phyloP scores from a whole-genome alignment of 2,888 invertebrate genomes.

The Lordiphosa fenestrarum region DNA sequence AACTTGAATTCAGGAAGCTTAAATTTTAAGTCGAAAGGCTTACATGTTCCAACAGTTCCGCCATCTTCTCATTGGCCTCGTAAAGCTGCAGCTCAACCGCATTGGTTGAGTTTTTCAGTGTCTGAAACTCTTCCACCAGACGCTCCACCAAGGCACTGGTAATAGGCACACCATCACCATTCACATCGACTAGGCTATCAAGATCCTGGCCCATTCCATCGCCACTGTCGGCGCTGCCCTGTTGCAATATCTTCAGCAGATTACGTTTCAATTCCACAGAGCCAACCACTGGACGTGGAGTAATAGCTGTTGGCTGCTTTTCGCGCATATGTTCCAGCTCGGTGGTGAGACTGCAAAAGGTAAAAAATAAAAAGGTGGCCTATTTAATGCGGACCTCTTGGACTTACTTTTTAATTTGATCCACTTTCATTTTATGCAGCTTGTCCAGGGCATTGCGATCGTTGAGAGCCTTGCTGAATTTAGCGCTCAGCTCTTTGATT shows the following conservation, averaged over 20 bases:
- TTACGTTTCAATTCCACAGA: constrained; percentile 76
- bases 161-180: constrained; percentile 61
- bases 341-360: constrained; percentile 44
- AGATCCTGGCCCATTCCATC: constrained; percentile 57
- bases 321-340: constrained; percentile 67
- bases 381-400: background rate
- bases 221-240: constrained; percentile 59
- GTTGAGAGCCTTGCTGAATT: constrained; percentile 68
- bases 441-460: constrained; percentile 77
- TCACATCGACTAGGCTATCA: constrained; percentile 77
- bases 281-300: constrained; percentile 29
- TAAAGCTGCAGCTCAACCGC: constrained; percentile 79
- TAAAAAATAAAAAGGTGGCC: background rate
- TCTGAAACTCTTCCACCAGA: constrained; percentile 76
- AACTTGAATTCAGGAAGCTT: background rate
- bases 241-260: constrained; percentile 77
- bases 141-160: constrained; percentile 77
- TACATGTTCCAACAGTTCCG: constrained; percentile 79
- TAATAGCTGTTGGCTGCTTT: constrained; percentile 42
- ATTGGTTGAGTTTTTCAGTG: constrained; percentile 74
- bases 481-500: constrained; percentile 67
- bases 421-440: constrained; percentile 77
- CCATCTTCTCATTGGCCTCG: constrained; percentile 80
- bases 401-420: constrained; percentile 71
- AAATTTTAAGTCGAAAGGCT: constrained; percentile 16